Evolutionary conservation across 1,140 invertebrate genomes (phyloP), one percentile per base, ranked within the genome.

Genomic region (Penaeus vannamei): DNA sequence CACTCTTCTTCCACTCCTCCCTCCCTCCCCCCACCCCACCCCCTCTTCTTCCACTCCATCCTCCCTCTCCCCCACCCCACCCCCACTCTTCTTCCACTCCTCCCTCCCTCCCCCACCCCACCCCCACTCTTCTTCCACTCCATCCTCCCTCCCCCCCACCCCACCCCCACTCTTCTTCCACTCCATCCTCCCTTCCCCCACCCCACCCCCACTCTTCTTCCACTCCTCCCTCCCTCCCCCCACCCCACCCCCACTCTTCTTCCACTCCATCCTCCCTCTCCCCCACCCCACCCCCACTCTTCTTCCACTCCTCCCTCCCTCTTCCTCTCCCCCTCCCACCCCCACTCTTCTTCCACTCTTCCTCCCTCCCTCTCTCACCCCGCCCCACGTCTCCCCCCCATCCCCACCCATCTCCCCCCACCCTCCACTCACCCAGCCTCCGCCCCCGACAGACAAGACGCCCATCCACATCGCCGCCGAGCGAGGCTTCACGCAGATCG

Each of bases 401-500:
- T 36, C 29, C 5, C 23, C 8, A n/a, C n/a, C n/a, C n/a, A n/a
- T 7, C 36, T 42, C 36, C 36, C 36, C 12, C 53, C 53, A 53
- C 53, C 53, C 53, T 17, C 53, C 53, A 5, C 1, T 53, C 53
- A 53, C 14, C 53, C 53, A 53, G 10, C 53, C 53, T 17, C 53
- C 53, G 1, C 17, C 53, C 29, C 14, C 20, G 22, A 7, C 93
- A 97, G 98, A 99, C 93, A 95, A 98, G 64, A 99, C 98, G 14
- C 98, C 98, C 0, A 96, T 99, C 94, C 98, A 99, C 93, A 94
- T 99, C 90, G 99, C 99, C 8, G 98, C 99, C 0, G 98, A 99
- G 93, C 96, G 97, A 92, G 99, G 99, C 0, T 97, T 99, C 92
- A 98, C 98, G 2, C 95, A 95, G 53, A 96, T 99, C 89, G 99